Evolutionary conservation across 2,888 invertebrate genomes (phyloP).

Genomic region (Agriotes lineatus): DNA sequence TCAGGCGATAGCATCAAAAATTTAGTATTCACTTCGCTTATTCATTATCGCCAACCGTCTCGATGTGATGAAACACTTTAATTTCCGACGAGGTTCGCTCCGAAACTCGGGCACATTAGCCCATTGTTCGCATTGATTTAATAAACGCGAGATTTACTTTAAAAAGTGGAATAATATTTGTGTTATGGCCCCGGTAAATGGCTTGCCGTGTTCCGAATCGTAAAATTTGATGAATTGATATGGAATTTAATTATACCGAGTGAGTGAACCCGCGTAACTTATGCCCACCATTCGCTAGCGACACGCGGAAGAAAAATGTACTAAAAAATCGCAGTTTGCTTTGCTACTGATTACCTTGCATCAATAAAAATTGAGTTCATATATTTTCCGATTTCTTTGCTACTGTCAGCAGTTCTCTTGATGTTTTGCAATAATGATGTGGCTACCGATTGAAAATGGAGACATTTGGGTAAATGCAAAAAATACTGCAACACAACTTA

Average conservation of each 20-base stretch:
- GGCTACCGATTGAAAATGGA: not conserved
- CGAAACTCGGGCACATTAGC: conserved; percentile 54
- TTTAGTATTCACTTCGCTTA: conserved; percentile 49
- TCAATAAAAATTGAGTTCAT: conserved; percentile 36
- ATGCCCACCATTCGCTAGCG: conserved; percentile 33
- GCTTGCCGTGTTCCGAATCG: conserved; percentile 50
- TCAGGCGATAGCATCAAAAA: conserved; percentile 45
- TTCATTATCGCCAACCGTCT: conserved; percentile 48
- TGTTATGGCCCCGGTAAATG: conserved; percentile 46
- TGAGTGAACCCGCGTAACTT: conserved; percentile 43
- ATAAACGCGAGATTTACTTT: conserved; percentile 56
- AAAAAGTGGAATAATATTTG: conserved; percentile 55
- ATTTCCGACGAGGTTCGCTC: conserved; percentile 53
- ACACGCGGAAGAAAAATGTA: conserved; percentile 41
- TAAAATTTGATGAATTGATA: conserved; percentile 56
- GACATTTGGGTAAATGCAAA: too few relatives aligned
- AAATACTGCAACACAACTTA: too few relatives aligned
- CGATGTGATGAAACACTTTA: conserved; percentile 57
- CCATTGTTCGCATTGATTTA: conserved; percentile 58
- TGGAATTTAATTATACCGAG: conserved; percentile 53
- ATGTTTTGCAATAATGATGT: conserved; percentile 13
- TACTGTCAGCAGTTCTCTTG: conserved; percentile 18
- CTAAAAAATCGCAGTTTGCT: conserved; percentile 39
- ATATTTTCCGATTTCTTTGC: conserved; percentile 32
- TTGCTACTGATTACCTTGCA: conserved; percentile 35